These are phyloP conservation scores for Neoarius graeffei DNA, from an alignment of 2,113 vertebrate species.

Conservation along the genomic window DNA sequence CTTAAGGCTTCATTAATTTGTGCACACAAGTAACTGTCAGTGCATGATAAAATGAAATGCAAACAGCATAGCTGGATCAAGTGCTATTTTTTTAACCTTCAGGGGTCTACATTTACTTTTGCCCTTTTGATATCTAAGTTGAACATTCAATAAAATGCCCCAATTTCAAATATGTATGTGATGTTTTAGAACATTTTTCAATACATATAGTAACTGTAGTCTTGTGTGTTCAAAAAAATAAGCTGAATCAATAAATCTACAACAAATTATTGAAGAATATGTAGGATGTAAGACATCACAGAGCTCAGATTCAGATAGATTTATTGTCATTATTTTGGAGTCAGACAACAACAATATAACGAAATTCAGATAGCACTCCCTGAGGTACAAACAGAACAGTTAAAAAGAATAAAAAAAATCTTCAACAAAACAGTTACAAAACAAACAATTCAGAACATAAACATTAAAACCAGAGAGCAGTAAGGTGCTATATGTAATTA, in stretches of 20 bases:
- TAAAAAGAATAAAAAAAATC: too few relatives aligned
- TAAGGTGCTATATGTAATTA: too few relatives aligned
- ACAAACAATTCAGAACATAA: too few relatives aligned
- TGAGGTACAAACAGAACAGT: too few relatives aligned
- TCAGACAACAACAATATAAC: too few relatives aligned
- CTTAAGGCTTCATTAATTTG: background rate
- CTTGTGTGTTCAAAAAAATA: background rate
- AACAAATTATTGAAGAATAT: background rate
- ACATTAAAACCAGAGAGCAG: too few relatives aligned
- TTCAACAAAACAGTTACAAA: too few relatives aligned
- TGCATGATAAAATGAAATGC: background rate
- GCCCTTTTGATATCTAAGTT: background rate
- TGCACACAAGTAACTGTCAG: too few relatives aligned
- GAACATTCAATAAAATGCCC: too few relatives aligned
- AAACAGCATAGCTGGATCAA: background rate
- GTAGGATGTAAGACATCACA: background rate
- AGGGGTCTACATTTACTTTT: background rate
- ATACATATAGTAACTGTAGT: background rate
- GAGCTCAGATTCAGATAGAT: too few relatives aligned
- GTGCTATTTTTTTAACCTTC: background rate
- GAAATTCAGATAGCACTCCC: too few relatives aligned
- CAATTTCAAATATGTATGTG: background rate
- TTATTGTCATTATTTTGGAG: too few relatives aligned
- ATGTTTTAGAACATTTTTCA: background rate
- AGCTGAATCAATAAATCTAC: background rate